Percentiles rank a stretch among this genome's conserved stretches.
These are phyloP conservation scores for Antennarius maculatus DNA, from an alignment of 2,797 vertebrate species.

Conservation along the genomic window DNA sequence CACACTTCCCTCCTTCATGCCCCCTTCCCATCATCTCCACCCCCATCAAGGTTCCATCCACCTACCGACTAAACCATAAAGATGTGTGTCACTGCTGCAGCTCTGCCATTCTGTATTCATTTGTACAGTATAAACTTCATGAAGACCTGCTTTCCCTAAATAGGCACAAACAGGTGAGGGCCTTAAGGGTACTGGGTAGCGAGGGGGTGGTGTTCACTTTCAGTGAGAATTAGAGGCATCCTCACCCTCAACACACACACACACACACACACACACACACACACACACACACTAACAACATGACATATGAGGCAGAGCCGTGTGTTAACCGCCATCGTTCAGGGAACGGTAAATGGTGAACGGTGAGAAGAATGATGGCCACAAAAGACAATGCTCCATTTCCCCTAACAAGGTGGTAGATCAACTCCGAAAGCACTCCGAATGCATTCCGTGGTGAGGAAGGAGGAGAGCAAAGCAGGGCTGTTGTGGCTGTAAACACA, in stretches of 20 bases:
- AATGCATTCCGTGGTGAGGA: conserved; percentile 23
- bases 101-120: conserved; percentile 39
- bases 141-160: conserved; percentile 64
- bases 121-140: conserved; percentile 39
- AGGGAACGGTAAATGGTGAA: conserved; percentile 81
- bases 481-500: conserved; percentile 31
- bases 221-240: conserved; percentile 27
- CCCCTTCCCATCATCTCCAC: conserved; percentile 23
- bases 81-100: conserved; percentile 11
- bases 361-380: conserved; percentile 74
- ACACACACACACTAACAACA: conserved; percentile 50
- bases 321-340: conserved; percentile 78
- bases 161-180: conserved; percentile 51
- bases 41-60: conserved; percentile 30
- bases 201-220: conserved; percentile 30
- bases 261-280: conserved; percentile 29
- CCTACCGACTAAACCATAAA: conserved; percentile 54
- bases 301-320: conserved; percentile 79
- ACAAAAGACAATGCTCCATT: conserved; percentile 78
- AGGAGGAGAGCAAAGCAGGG: conserved; percentile 16
- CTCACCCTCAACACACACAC: conserved; percentile 24
- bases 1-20: conserved; percentile 28
- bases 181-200: conserved; percentile 1
- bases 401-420: conserved; percentile 74
- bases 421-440: conserved; percentile 51